Evolutionary conservation across 2,888 invertebrate species (phyloP).

Genomic region (Tachystola acroxantha): DNA sequence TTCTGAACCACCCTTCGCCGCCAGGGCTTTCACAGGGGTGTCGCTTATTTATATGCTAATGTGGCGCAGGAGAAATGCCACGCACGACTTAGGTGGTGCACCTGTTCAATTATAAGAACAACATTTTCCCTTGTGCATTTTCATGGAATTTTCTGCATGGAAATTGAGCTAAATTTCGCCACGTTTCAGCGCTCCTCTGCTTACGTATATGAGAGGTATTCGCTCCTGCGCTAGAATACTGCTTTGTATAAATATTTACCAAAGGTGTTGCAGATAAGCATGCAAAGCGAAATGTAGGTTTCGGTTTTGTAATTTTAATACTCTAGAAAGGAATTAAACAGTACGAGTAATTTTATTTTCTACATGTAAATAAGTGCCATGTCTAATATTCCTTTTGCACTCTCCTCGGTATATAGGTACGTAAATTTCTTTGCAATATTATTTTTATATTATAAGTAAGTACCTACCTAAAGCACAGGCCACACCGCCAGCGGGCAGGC

Average conservation of each 20-base stretch:
- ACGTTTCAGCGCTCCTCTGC: slow-evolving; percentile 37
- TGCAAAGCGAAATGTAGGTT: too few relatives aligned
- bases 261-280: too few relatives aligned
- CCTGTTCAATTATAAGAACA: slow-evolving; percentile 73
- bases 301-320: neutral
- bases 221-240: slow-evolving; percentile 27
- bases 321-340: neutral
- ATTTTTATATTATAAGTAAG: too few relatives aligned
- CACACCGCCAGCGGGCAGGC: too few relatives aligned
- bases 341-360: neutral
- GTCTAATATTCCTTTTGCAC: too few relatives aligned
- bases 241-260: slow-evolving; percentile 48
- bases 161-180: slow-evolving; percentile 55
- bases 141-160: slow-evolving; percentile 63
- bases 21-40: slow-evolving; percentile 43
- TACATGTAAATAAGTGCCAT: too few relatives aligned
- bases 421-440: too few relatives aligned
- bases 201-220: slow-evolving; percentile 32
- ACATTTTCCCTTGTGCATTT: slow-evolving; percentile 67
- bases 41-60: slow-evolving; percentile 75
- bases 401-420: too few relatives aligned
- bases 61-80: slow-evolving; percentile 55
- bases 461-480: too few relatives aligned
- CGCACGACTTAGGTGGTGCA: slow-evolving; percentile 65
- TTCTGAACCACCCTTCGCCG: slow-evolving; percentile 41